Conservation (phyloP, 2,888 invertebrate genomes). For the Troilus luridus region DNA sequence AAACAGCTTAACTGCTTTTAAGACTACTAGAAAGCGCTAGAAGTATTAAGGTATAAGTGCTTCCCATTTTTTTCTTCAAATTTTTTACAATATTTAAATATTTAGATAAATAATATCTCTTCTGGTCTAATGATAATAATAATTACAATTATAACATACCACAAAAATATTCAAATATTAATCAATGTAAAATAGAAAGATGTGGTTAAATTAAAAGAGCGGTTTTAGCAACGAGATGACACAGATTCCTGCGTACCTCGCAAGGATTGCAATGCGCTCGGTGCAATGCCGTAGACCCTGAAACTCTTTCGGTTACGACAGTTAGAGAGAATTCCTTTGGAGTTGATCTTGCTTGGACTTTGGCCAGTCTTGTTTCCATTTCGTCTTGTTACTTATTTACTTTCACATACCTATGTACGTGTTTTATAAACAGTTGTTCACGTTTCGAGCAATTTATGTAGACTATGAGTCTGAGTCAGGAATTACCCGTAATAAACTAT, state of each 20-base stretch:
- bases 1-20: no score
- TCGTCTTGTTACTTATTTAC: not conserved
- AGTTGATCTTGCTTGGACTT: not conserved
- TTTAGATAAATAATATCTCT: no score
- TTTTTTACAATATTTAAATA: no score
- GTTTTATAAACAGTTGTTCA: not conserved
- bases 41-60: no score
- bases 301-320: conserved; percentile 5
- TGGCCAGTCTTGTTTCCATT: not conserved
- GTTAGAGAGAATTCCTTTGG: not conserved
- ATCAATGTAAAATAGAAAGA: not conserved
- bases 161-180: no score
- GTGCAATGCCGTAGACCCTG: conserved; percentile 2
- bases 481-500: no score
- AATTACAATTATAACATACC: no score
- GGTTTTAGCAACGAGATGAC: not conserved
- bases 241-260: not conserved
- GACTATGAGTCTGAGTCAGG: no score
- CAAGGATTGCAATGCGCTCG: not conserved
- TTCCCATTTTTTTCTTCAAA: no score
- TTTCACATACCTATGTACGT: not conserved
- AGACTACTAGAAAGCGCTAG: no score
- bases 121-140: no score
- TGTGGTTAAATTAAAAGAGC: not conserved
- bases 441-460: not conserved